These are phyloP conservation scores for Sesamia inferens DNA, from an alignment of 2,888 invertebrate genomes.

Conservation along the genomic window DNA sequence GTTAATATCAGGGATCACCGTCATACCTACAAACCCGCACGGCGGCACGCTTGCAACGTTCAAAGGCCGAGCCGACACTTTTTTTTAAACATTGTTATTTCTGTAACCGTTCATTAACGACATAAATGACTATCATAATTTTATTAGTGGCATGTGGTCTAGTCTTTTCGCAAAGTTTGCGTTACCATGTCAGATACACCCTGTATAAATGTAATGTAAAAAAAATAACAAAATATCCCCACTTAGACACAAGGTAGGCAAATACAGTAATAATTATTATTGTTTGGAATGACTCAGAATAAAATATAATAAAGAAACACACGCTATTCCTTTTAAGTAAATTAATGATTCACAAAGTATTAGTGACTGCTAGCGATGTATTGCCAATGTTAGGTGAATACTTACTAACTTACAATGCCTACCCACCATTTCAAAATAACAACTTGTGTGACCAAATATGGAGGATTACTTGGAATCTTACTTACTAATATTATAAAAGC, in stretches of 20 bases:
- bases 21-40: too few relatives aligned
- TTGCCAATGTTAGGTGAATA: constrained; percentile 29
- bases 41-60: too few relatives aligned
- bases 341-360: constrained; percentile 63
- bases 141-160: too few relatives aligned
- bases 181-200: too few relatives aligned
- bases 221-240: constrained; percentile 1
- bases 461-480: background rate
- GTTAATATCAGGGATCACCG: too few relatives aligned
- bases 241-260: constrained; percentile 3
- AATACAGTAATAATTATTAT: constrained; percentile 19
- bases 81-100: too few relatives aligned
- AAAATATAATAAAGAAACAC: constrained; percentile 31
- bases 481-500: too few relatives aligned
- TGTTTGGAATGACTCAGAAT: constrained; percentile 60
- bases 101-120: too few relatives aligned
- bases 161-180: too few relatives aligned
- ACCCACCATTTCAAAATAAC: constrained; percentile 3
- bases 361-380: constrained; percentile 24
- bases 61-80: too few relatives aligned
- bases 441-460: background rate
- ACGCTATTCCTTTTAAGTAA: constrained; percentile 58
- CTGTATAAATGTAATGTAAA: too few relatives aligned
- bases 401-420: constrained; percentile 2
- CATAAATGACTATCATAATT: too few relatives aligned